phyloP scores from a whole-genome alignment of 2,113 vertebrate genomes.

The Daphoenositta chrysoptera region DNA sequence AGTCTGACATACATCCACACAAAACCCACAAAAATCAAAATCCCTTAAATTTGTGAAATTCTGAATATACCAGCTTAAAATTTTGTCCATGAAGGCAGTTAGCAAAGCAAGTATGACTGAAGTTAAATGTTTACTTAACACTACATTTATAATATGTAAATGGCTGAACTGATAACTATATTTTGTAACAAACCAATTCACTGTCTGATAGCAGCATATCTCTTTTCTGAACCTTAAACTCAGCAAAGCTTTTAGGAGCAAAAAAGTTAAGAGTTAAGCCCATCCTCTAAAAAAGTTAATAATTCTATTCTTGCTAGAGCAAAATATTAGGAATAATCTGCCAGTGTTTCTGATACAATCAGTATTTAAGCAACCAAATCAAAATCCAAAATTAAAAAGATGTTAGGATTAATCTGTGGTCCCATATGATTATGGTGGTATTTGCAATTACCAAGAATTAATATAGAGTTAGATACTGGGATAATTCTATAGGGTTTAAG shows the following conservation, averaged over 20 bases:
- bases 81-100: not conserved
- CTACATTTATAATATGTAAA: not conserved
- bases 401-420: not conserved
- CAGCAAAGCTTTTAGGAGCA: not conserved
- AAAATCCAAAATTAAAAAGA: not conserved
- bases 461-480: not conserved
- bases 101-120: not conserved
- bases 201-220: not conserved
- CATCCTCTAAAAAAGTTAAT: not conserved
- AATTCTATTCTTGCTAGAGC: not conserved
- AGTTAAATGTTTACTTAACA: not conserved
- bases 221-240: not conserved
- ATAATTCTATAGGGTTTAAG: not conserved
- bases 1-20: not conserved
- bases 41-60: not conserved
- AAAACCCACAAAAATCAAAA: not conserved
- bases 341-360: fast-evolving
- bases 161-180: not conserved
- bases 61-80: not conserved
- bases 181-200: not conserved
- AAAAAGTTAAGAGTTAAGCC: not conserved
- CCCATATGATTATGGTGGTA: not conserved
- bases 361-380: not conserved
- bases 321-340: not conserved
- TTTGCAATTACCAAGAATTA: not conserved